Base-by-base conservation (phyloP, 1,140 invertebrate genomes). In the Hyles euphorbiae region DNA sequence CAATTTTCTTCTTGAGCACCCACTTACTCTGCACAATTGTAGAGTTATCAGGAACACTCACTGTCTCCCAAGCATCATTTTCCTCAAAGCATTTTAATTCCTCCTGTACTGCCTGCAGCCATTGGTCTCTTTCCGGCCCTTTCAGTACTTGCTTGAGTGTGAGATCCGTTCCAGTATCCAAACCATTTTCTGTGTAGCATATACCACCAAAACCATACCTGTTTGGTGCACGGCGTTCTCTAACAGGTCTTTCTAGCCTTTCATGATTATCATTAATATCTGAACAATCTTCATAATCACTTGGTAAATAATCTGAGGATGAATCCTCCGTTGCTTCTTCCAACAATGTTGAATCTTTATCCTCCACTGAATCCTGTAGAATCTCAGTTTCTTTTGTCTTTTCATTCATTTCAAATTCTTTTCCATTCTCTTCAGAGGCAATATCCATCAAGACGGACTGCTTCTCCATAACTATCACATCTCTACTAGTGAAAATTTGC, bases 381-480 rank as follows among this genome's bases (percentile, higher is more conserved):
- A 22, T 22, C 22, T 22, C 22, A 22, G 22, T 22, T n/a, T 22
- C 22, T 22, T 22, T 22, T 22, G 22, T 22, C 22, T 22, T 22
- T 22, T 22, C 22, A 22, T 22, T 22, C 22, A 22, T 22, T 22
- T 56, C 53, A 57, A 33, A 60, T 50, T 62, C 58, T 9, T 58
- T 49, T 43, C 9, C 8, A 44, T 53, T 49, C 44, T 58, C 47
- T 56, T 51, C 51, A 56, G 53, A 59, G 3, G 32, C 43, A 54
- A 60, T 46, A 34, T 61, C 51, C 44, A 33, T 62, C 56, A 66
- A 51, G 5, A 49, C 11, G 36, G 11, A 59, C 34, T 64, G 47
- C 55, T 61, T 70, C 45, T 61, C 62, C 50, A 68, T 56, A 3
- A 64, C 56, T 6, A 68, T 52, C 9, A 68, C 62, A 56, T 68